These are phyloP conservation scores for Nemapogon koenigi DNA, from an alignment of 2,888 invertebrate species.

Conservation along the genomic window DNA sequence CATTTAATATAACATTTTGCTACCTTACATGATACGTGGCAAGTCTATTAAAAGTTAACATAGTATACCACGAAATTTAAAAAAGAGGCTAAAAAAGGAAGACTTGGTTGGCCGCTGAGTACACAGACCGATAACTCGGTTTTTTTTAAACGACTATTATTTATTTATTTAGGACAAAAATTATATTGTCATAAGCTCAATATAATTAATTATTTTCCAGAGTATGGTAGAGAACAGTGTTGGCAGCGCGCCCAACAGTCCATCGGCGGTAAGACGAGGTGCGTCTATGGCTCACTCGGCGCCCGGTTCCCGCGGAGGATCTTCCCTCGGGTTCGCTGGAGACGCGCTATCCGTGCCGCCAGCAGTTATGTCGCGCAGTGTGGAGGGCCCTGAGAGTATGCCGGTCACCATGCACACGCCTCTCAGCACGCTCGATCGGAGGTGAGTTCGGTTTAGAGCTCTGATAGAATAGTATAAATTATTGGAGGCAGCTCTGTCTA, in stretches of 20 bases:
- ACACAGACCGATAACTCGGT: too few relatives aligned
- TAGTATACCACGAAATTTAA: too few relatives aligned
- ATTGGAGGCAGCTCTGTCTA: too few relatives aligned
- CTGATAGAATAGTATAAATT: too few relatives aligned
- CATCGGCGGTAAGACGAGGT: constrained; percentile 28
- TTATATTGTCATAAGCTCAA: not conserved
- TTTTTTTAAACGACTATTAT: not conserved
- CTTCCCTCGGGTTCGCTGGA: constrained; percentile 40
- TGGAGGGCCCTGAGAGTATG: constrained; percentile 64
- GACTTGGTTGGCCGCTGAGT: too few relatives aligned
- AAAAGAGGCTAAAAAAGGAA: too few relatives aligned
- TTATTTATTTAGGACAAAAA: not conserved
- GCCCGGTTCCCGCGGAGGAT: constrained; percentile 56
- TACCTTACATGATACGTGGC: too few relatives aligned
- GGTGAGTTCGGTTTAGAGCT: too few relatives aligned
- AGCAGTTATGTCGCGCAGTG: constrained; percentile 61
- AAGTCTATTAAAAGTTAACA: too few relatives aligned
- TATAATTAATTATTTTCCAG: constrained; percentile 20
- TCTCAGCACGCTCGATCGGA: constrained; percentile 13
- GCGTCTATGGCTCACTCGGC: constrained; percentile 34
- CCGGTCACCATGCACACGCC: constrained; percentile 29
- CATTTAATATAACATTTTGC: too few relatives aligned
- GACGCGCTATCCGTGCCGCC: constrained; percentile 33
- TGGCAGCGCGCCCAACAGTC: constrained; percentile 69
- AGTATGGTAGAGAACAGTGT: constrained; percentile 60